Evolutionary conservation across 2,888 invertebrate genomes (phyloP), one percentile per base, ranked within the genome.

Genomic region (Deilephila porcellus): DNA sequence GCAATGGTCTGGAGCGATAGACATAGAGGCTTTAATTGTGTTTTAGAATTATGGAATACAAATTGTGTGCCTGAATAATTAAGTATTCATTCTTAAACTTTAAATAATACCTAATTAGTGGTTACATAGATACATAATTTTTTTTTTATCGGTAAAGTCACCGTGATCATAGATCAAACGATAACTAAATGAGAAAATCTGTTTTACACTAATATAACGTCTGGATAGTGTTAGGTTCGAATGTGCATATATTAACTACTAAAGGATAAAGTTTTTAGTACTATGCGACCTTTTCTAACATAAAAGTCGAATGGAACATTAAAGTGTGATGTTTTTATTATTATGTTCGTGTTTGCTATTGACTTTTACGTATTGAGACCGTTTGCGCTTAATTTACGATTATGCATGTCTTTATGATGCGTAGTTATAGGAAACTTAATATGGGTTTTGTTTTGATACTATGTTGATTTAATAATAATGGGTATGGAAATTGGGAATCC

Each of bases 191-290:
- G 37, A 37, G 8, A 37, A 37, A 45, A 2, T 45, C 2, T 45
- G 45, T 45, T 45, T 45, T 14, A 45, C 11, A 45, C 45, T 45
- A 45, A n/a, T n/a, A n/a, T n/a, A n/a, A 14, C 45, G 45, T 11
- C 45, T 45, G 14, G 45, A 45, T 45, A 45, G 45, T 45, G 45
- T 45, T 45, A 14, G 3, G 11, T 45, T 45, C 11, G 45, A 45
- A 45, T 45, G 45, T 45, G 45, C 14, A 45, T 45, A 56, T 5
- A 17, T 56, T n/a, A 56, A n/a, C 5, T n/a, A 56, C 4, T 56
- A 56, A 19, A 62, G 62, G 19, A 62, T 62, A 63, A 63, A 63
- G 63, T 34, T 63, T 63, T 37, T n/a, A 29, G 63, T 63, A 37
- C 62, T 63, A 63, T 8, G 34, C 14, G 34, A 63, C 34, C 34